Evolutionary conservation across 30 jellyfish, hydroid and myxozoan species (phyloP).

Genomic region (Clytia hemisphaerica): DNA sequence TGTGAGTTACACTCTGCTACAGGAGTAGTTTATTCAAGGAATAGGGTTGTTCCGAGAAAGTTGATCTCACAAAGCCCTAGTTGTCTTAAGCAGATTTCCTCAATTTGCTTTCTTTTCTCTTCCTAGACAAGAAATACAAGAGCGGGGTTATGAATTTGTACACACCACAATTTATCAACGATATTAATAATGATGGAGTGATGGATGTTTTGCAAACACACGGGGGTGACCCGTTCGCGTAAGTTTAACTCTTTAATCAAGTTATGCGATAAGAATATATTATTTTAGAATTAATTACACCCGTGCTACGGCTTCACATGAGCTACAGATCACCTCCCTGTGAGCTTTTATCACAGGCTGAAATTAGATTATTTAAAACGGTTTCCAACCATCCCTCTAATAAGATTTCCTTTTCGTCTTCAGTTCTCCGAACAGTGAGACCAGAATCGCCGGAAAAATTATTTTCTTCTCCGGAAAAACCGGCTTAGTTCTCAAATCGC

Average conservation of each 20-base stretch:
- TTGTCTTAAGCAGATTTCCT: too few relatives aligned
- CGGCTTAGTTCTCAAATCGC: constrained; percentile 53
- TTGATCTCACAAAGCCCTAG: too few relatives aligned
- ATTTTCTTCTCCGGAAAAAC: constrained; percentile 61
- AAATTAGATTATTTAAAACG: too few relatives aligned
- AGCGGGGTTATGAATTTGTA: constrained; percentile 44
- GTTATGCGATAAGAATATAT: too few relatives aligned
- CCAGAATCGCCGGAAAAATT: constrained; percentile 42
- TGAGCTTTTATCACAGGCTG: too few relatives aligned
- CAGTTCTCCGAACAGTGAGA: constrained; percentile 72
- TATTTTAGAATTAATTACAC: too few relatives aligned
- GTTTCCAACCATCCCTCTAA: background rate
- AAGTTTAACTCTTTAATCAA: constrained; percentile 26
- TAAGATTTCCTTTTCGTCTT: background rate
- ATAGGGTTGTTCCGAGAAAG: too few relatives aligned
- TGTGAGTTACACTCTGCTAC: too few relatives aligned
- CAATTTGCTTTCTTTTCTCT: too few relatives aligned
- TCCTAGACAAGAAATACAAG: constrained; percentile 16
- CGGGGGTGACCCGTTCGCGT: constrained; percentile 91
- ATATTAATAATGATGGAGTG: constrained; percentile 65
- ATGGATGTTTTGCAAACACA: constrained; percentile 68
- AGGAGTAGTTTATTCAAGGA: too few relatives aligned
- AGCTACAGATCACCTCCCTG: too few relatives aligned
- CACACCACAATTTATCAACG: constrained; percentile 77
- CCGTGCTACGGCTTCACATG: too few relatives aligned